Evolutionary conservation across 2,113 vertebrate genomes (phyloP), one percentile per base, ranked within the genome.

Genomic region (Leptobrachium leishanense): DNA sequence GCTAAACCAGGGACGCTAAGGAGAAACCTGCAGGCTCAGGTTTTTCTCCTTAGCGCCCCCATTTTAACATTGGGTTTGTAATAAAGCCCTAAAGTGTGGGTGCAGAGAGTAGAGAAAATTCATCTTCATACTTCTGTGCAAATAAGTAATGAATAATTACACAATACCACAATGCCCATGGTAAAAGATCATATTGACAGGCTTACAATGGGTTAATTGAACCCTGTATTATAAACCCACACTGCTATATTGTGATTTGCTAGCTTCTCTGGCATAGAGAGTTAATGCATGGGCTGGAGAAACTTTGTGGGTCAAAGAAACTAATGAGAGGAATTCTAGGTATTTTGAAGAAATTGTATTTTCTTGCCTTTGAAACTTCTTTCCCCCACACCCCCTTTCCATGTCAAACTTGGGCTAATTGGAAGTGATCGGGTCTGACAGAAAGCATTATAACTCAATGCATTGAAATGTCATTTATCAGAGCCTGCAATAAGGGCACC

Each of bases 381-480:
- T 8, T 50, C 46, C 46, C 46, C 46, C 46, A 62, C 44, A n/a
- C 62, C 41, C 53, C 66, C 53, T 69, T 31, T 67, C 42, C 62
- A 55, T 74, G 64, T 85, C n/a, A 82, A 72, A 46, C 81, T 81
- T 82, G 85, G 85, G 91, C 86, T 91, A 92, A 93, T 93, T 88
- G 91, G 89, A 92, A 91, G 90, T 90, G 93, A 93, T 90, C 74
- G 72, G 92, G 89, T 86, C 90, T 92, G 91, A 92, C 92, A 93
- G 89, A 88, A 90, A 92, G 90, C 92, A 92, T 92, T 89, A 90
- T 91, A 92, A 93, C 92, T 89, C 92, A 91, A 92, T 94, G 92
- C 93, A 86, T 88, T 88, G 88, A 76, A 72, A 77, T 70, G 72
- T 59, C 66, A 81, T 68, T 81, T 80, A 80, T 74, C 72, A 68